Conservation (phyloP, 2,888 invertebrate species). For the Apocheima hispidaria region DNA sequence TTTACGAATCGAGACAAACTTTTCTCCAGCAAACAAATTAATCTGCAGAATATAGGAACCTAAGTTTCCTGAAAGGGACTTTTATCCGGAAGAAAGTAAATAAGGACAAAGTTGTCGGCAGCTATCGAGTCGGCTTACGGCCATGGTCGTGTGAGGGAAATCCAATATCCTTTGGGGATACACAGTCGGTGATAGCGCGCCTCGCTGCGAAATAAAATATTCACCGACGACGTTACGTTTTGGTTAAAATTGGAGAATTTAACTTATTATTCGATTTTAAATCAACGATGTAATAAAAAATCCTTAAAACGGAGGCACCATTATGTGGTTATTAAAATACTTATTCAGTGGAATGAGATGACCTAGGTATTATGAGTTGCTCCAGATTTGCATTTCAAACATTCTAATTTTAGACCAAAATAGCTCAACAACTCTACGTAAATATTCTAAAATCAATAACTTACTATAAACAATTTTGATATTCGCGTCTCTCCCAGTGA, state of each 20-base stretch:
- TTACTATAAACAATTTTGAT: background rate
- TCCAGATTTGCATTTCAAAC: too few species aligned
- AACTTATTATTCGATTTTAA: background rate
- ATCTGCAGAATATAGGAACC: conserved; percentile 10
- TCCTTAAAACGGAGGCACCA: background rate
- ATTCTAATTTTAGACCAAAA: too few species aligned
- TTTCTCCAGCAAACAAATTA: conserved; percentile 24
- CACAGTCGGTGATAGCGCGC: conserved; percentile 64
- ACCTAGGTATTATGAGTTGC: too few species aligned
- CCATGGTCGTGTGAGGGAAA: conserved; percentile 60
- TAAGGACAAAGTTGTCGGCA: conserved; percentile 57
- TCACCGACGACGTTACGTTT: conserved; percentile 58
- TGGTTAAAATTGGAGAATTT: conserved; percentile 48
- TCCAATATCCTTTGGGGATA: conserved; percentile 72
- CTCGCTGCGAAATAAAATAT: conserved; percentile 69
- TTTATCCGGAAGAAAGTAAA: conserved; percentile 52
- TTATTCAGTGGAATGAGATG: too few species aligned
- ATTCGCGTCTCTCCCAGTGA: background rate
- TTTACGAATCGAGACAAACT: conserved; percentile 5
- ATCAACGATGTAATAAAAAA: background rate
- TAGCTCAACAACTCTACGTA: conserved; percentile 1
- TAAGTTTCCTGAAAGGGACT: conserved; percentile 25
- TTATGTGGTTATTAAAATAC: too few species aligned
- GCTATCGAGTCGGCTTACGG: conserved; percentile 49
- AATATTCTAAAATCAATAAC: conserved; percentile 42